phyloP scores from a whole-genome alignment of 92 coral and sea anemone genomes.

The Heteractis magnifica region DNA sequence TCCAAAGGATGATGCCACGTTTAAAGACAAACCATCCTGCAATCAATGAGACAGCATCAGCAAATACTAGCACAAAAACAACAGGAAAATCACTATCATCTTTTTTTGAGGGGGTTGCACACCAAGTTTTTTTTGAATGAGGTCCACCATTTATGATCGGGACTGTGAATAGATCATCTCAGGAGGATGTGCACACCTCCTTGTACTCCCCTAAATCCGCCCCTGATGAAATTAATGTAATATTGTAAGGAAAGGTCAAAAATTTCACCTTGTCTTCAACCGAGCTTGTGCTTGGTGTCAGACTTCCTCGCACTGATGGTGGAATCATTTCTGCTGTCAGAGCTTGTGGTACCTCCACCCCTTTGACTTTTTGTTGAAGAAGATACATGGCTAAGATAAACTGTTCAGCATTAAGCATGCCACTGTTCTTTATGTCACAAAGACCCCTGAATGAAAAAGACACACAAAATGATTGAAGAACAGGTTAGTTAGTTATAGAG shows the following conservation, averaged over 20 bases:
- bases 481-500: neutral
- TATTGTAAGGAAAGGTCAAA: neutral
- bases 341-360: slow-evolving; percentile 84
- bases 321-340: slow-evolving; percentile 97
- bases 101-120: too few species aligned
- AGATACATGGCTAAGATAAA: slow-evolving; percentile 93
- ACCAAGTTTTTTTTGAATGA: too few species aligned
- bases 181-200: too few species aligned
- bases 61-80: neutral
- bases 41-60: neutral
- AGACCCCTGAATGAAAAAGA: slow-evolving; percentile 69
- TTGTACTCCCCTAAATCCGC: too few species aligned
- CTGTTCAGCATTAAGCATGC: slow-evolving; percentile 93
- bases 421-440: slow-evolving; percentile 80
- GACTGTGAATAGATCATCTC: too few species aligned
- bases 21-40: slow-evolving; percentile 68
- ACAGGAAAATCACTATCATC: neutral
- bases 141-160: too few species aligned
- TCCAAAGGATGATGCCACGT: slow-evolving; percentile 58
- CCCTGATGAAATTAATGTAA: too few species aligned
- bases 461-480: neutral
- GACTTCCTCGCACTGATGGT: slow-evolving; percentile 79
- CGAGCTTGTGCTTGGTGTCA: slow-evolving; percentile 40
- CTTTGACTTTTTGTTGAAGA: slow-evolving; percentile 88
- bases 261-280: slow-evolving; percentile 67